Base-by-base conservation (phyloP, 64 coral and sea anemone species). In the Montipora efflorescens region DNA sequence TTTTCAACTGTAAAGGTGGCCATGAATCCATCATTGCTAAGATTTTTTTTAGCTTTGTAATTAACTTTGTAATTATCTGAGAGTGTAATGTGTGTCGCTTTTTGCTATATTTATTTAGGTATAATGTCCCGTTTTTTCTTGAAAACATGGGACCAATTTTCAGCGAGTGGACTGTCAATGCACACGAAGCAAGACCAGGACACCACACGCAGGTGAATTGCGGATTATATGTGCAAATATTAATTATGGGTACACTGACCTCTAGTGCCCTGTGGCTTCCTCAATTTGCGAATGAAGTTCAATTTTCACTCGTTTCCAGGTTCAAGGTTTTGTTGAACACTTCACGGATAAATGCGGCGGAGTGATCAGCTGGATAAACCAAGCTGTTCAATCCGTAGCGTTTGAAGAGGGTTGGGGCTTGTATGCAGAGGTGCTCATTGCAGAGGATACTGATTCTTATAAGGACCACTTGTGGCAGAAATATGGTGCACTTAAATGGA, bases 401-500 rank as follows among this genome's bases (percentile, higher is more conserved):
- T 98, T 95, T 83, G 82, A 57, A 23, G 97, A 98, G 66, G 97
- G 97, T 28, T 98, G 97, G 97, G 97, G 85, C 2, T 62, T 98
- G 20, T 98, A 98, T 58, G 94, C 97, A 0, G 97, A 98, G 28
- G 49, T 78, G 0, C 67, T 95, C 7, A 84, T 98, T n/a, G 94
- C 75, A 49, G 75, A 93, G 59, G 94, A 95, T 28, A 98, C 97
- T 18, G 88, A 96, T 48, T 76, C 82, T 51, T 98, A 98, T 77
- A 28, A 89, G 2, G 71, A 92, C 20, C 77, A 90, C 14, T 77
- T 85, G 75, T 59, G 93, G 73, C 91, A 94, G 74, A 95, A 87
- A 84, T 98, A 89, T 44, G 97, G 97, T 15, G 90, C 92, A 74
- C 90, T 96, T 3, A 98, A 98, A 94, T 98, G 97, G 97, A 95